A percentile compares a stretch with the other conserved stretches of the same genome.
Evolutionary conservation across 2,113 vertebrate species (phyloP).

Genomic region (Sylvia atricapilla): DNA sequence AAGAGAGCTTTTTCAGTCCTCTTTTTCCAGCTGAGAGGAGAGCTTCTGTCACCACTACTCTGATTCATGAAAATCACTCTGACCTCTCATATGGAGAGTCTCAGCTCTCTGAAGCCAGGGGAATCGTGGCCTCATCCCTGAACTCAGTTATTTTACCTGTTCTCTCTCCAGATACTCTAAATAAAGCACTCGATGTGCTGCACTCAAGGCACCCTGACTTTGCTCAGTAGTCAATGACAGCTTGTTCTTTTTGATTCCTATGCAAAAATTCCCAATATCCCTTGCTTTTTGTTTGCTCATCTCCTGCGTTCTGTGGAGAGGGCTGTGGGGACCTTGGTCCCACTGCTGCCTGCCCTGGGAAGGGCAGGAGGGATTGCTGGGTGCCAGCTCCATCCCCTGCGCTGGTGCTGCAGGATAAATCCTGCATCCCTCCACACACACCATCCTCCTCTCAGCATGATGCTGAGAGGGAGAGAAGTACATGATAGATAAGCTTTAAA

Average conservation of each 20-base stretch:
- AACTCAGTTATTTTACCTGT: conserved; percentile 2
- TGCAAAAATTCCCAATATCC: background rate
- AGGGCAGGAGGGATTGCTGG: background rate
- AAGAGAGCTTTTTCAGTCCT: background rate
- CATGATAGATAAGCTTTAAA: conserved; percentile 25
- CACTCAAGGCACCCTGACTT: background rate
- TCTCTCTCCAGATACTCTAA: background rate
- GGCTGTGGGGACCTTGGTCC: rapidly evolving
- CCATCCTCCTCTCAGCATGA: background rate
- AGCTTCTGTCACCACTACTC: background rate
- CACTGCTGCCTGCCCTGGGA: background rate
- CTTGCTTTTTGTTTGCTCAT: background rate
- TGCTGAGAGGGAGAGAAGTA: background rate
- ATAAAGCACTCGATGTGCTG: background rate
- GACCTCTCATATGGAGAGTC: background rate
- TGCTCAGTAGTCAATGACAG: background rate
- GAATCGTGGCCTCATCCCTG: background rate
- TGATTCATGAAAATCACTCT: conserved; percentile 6
- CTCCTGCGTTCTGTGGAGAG: background rate
- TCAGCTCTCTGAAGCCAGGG: background rate
- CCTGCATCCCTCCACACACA: background rate
- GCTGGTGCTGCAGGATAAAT: background rate
- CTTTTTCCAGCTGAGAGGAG: conserved; percentile 3
- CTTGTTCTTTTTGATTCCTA: background rate
- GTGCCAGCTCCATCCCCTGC: background rate